Base-by-base conservation (phyloP, 2,888 invertebrate species). In the Philopedon plagiatum region DNA sequence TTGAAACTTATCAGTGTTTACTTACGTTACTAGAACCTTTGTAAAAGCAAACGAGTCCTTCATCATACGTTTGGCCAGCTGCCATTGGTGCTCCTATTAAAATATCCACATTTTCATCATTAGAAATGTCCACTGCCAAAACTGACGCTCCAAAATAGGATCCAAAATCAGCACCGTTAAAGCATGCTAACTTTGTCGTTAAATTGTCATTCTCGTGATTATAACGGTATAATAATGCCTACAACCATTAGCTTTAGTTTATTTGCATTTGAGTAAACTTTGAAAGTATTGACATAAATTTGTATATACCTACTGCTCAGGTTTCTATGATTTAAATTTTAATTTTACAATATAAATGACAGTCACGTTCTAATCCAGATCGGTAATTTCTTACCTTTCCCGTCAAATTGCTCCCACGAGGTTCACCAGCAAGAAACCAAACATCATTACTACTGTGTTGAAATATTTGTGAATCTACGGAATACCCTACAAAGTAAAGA, bases 111-210 rank as follows among this genome's bases (percentile, higher is more conserved):
- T 87, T 80, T 0, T 87, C 88, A 79, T 92, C 91, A 1, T 84
- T 86, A 77, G 90, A 89, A 0, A 91, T 79, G 77, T 92, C 91
- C 2, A 87, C 82, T 3, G 88, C 88, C 70, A 88, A 86, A 0
- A 92, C 79, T 23, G 87, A 86, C 0, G 90, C 87, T 1, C 92
- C 92, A 77, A 91, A 92, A 80, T 91, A 91, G 0, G 90, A 87
- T 0, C 91, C 91, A 11, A 89, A 77, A 76, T 90, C 88, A 2
- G 75, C 44, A 4, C 78, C 77, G 2, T 41, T 19, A 11, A 76
- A 62, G 8, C 21, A 41, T 15, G n/a, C 19, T n/a, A 60, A 21
- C 18, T 18, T 51, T 2, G 34, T 19, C 57, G 37, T 57, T 7
- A 5, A 15, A 4, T 41, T 4, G 7, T 15, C 5, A 4, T 41